These are phyloP conservation scores for Zonitis immaculata DNA, from an alignment of 2,888 invertebrate genomes.

Conservation along the genomic window DNA sequence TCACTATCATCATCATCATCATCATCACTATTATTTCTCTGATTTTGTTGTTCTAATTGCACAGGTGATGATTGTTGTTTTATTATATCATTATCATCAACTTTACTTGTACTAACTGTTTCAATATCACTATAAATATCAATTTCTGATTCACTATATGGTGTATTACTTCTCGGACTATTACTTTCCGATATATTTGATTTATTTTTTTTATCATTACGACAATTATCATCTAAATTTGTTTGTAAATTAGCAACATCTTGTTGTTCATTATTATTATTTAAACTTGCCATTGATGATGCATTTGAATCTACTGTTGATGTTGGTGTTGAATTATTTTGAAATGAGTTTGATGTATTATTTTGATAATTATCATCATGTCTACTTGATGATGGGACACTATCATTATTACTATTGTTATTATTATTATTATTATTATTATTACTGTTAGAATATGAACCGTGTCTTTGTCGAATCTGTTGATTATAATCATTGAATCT, in stretches of 20 bases:
- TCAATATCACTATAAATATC: conserved; percentile 63
- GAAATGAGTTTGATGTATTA: too few species aligned
- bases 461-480: conserved; percentile 2
- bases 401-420: conserved; percentile 2
- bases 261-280: conserved; percentile 21
- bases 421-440: background rate
- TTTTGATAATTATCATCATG: conserved; percentile 4
- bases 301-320: conserved; percentile 15
- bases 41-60: conserved; percentile 45
- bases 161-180: conserved; percentile 27
- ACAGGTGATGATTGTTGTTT: conserved; percentile 18
- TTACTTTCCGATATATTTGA: conserved; percentile 14
- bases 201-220: conserved; percentile 20
- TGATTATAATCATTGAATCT: conserved; percentile 6
- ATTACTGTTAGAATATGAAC: background rate
- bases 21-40: conserved; percentile 46
- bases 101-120: conserved; percentile 43
- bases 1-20: conserved; percentile 52
- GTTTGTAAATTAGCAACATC: conserved; percentile 35
- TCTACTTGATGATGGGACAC: conserved; percentile 15
- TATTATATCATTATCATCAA: conserved; percentile 35
- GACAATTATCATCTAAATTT: conserved; percentile 23
- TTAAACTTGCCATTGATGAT: conserved; percentile 4
- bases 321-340: conserved; percentile 11
- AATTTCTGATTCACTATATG: conserved; percentile 50